A percentile compares a stretch with the other conserved stretches of the same genome.
These are phyloP conservation scores for Osmerus eperlanus DNA, from an alignment of 2,113 vertebrate genomes.

Conservation along the genomic window DNA sequence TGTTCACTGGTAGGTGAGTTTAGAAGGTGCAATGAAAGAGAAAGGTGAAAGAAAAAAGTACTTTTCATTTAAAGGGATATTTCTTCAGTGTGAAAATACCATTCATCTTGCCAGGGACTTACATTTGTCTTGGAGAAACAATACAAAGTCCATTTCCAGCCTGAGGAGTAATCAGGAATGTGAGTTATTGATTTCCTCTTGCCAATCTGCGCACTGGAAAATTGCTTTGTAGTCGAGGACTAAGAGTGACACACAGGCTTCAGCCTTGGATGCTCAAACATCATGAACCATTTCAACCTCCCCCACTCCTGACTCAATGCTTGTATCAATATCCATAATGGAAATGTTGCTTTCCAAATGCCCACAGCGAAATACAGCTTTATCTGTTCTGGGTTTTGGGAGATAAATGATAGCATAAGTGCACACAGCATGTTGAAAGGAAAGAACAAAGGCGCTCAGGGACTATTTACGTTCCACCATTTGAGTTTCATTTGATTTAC, in stretches of 20 bases:
- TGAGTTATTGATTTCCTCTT: slow-evolving; percentile 64
- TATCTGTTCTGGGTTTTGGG: slow-evolving; percentile 14
- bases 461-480: slow-evolving; percentile 20
- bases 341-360: slow-evolving; percentile 46
- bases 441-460: slow-evolving; percentile 44
- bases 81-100: slow-evolving; percentile 51
- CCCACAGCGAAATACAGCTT: background rate
- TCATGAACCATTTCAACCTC: slow-evolving; percentile 36
- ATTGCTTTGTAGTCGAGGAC: slow-evolving; percentile 62
- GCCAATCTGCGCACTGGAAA: slow-evolving; percentile 59
- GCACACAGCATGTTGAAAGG: slow-evolving; percentile 1
- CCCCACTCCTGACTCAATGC: slow-evolving; percentile 34
- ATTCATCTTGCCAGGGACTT: slow-evolving; percentile 60
- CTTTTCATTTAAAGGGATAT: slow-evolving; percentile 45
- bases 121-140: slow-evolving; percentile 73
- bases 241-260: slow-evolving; percentile 46
- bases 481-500: slow-evolving; percentile 53
- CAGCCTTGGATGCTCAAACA: slow-evolving; percentile 20
- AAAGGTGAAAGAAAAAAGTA: slow-evolving; percentile 46
- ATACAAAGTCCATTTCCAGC: slow-evolving; percentile 71
- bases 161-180: slow-evolving; percentile 66
- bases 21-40: slow-evolving; percentile 54
- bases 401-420: slow-evolving; percentile 11
- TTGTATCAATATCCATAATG: slow-evolving; percentile 41
- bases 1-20: slow-evolving; percentile 28